These are phyloP conservation scores for Pycnomerus fuliginosus DNA, from an alignment of 2,888 invertebrate species.

Conservation along the genomic window DNA sequence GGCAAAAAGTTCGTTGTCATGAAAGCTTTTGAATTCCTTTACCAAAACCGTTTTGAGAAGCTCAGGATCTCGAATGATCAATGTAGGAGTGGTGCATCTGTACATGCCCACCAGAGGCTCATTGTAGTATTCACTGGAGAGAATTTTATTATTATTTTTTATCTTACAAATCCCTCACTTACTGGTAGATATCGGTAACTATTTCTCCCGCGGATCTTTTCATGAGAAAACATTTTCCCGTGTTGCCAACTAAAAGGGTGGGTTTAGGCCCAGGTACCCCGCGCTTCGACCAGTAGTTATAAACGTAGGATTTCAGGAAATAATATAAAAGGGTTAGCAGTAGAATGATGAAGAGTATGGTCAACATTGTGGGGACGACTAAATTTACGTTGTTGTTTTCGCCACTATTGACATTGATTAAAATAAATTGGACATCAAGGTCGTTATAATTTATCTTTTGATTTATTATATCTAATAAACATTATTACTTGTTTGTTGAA, in stretches of 20 bases:
- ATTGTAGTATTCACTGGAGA: slow-evolving; percentile 39
- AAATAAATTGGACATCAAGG: no score
- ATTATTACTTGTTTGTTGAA: no score
- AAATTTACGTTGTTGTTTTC: no score
- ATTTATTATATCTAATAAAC: no score
- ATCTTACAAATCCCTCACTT: no score
- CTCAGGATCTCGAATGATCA: slow-evolving; percentile 46
- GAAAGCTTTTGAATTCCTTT: slow-evolving; percentile 47
- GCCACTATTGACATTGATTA: no score
- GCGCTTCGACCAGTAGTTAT: slow-evolving; percentile 32
- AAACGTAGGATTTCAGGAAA: neutral
- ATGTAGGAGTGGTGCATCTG: slow-evolving; percentile 38
- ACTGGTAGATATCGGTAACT: slow-evolving; percentile 26
- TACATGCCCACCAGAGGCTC: slow-evolving; percentile 47
- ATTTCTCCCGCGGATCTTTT: slow-evolving; percentile 28
- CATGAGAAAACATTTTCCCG: slow-evolving; percentile 31
- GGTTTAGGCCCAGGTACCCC: slow-evolving; percentile 35
- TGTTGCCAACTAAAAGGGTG: slow-evolving; percentile 30
- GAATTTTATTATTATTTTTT: no score
- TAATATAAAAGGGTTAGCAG: no score
- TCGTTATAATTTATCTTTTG: no score
- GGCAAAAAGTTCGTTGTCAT: slow-evolving; percentile 46
- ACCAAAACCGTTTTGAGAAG: slow-evolving; percentile 44
- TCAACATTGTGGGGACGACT: no score
- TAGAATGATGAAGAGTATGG: no score